These are phyloP conservation scores for Sinocyclocheilus anshuiensis DNA, from an alignment of 2,113 vertebrate species.

Conservation along the genomic window DNA sequence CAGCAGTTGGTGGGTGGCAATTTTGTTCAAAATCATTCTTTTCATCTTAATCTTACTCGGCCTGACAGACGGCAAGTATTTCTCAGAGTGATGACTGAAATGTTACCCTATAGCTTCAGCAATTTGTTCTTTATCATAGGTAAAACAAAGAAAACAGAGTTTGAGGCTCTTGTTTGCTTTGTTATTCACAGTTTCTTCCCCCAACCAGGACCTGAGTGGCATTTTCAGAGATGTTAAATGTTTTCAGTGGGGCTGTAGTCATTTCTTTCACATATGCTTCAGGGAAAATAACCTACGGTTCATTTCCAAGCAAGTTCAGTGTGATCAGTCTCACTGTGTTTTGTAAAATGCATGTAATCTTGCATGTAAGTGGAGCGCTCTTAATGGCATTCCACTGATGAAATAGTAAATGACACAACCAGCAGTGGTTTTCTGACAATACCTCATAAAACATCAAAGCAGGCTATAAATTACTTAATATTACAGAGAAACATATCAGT, in stretches of 20 bases:
- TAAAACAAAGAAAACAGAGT: background rate
- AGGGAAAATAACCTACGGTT: slow-evolving; percentile 42
- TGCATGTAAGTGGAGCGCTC: slow-evolving; percentile 17
- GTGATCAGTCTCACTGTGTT: slow-evolving; percentile 43
- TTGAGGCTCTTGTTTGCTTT: background rate
- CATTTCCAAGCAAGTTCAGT: slow-evolving; percentile 46
- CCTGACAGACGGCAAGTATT: slow-evolving; percentile 28
- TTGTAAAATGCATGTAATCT: slow-evolving; percentile 39
- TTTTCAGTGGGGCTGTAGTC: slow-evolving; percentile 20
- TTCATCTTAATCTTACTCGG: slow-evolving; percentile 57
- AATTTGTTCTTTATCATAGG: background rate
- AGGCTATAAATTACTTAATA: background rate
- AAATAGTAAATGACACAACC: slow-evolving; percentile 52
- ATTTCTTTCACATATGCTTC: slow-evolving; percentile 46
- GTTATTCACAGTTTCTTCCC: background rate
- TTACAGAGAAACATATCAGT: background rate
- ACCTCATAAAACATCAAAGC: background rate
- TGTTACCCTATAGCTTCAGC: background rate
- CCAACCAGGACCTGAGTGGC: slow-evolving; percentile 9
- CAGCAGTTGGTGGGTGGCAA: slow-evolving; percentile 62
- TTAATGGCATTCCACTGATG: slow-evolving; percentile 36
- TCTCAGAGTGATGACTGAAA: slow-evolving; percentile 45
- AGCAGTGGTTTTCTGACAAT: background rate
- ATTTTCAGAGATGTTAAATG: slow-evolving; percentile 38
- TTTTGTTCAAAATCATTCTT: slow-evolving; percentile 43